Percentiles rank a stretch among this genome's conserved stretches.
Evolutionary conservation across 2,888 invertebrate species (phyloP).

Genomic region (Phortica magna): DNA sequence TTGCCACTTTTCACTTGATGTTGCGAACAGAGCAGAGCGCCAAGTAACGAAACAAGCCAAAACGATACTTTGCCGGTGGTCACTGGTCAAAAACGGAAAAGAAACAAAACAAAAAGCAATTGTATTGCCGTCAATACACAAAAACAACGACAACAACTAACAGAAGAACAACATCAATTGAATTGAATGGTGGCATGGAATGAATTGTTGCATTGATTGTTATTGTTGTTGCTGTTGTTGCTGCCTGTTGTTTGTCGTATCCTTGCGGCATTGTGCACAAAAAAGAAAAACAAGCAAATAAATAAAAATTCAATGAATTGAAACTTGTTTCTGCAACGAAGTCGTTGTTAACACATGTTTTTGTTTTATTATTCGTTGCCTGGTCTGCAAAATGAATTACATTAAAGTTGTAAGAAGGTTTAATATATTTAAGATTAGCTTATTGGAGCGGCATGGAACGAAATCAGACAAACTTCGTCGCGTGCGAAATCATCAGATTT

Average conservation of each 20-base stretch:
- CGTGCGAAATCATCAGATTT: too few species aligned
- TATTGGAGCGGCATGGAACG: background rate
- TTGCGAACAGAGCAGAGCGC: conserved; percentile 39
- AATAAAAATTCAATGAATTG: conserved; percentile 50
- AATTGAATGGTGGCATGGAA: conserved; percentile 57
- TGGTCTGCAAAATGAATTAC: conserved; percentile 25
- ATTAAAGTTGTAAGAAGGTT: background rate
- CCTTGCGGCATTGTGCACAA: conserved; percentile 40
- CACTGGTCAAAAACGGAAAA: conserved; percentile 44
- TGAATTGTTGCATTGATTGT: conserved; percentile 55
- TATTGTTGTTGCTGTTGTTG: conserved; percentile 44
- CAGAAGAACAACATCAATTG: conserved; percentile 47
- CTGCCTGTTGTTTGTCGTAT: conserved; percentile 42
- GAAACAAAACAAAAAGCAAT: conserved; percentile 25
- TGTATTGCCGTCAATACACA: conserved; percentile 28
- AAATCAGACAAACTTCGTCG: background rate
- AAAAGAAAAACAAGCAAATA: conserved; percentile 34
- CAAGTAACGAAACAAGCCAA: conserved; percentile 26
- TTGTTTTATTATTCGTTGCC: background rate
- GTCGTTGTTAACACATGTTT: conserved; percentile 66
- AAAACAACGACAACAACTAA: conserved; percentile 22
- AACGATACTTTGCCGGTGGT: conserved; percentile 62
- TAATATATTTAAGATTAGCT: background rate
- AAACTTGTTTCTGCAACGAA: conserved; percentile 58
- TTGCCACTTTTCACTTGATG: conserved; percentile 65